Percentiles rank a stretch among this genome's conserved stretches.
Evolutionary conservation across 2,888 invertebrate species (phyloP).

Genomic region (Lepetodrilus schrolli): DNA sequence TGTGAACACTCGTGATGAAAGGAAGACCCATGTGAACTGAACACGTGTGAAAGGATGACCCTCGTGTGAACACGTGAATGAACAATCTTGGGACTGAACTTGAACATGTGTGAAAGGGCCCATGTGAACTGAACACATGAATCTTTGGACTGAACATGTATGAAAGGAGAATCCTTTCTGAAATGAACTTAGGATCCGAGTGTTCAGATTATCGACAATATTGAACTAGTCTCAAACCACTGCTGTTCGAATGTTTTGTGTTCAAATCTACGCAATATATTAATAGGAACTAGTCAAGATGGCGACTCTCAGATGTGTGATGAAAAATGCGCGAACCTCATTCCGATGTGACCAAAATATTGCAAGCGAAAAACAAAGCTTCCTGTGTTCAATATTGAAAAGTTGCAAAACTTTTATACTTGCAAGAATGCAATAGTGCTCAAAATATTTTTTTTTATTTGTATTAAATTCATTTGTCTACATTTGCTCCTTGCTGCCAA

Average conservation of each 20-base stretch:
- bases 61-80: too few species aligned
- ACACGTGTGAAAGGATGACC: background rate
- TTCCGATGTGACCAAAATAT: background rate
- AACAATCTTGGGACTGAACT: background rate
- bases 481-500: background rate
- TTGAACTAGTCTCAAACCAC: background rate
- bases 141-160: too few species aligned
- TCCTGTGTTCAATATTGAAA: background rate
- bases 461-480: background rate
- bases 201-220: too few species aligned
- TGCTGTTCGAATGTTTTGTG: background rate
- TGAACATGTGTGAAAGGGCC: background rate
- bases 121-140: background rate
- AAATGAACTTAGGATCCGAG: too few species aligned
- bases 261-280: conserved; percentile 1
- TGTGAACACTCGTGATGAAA: background rate
- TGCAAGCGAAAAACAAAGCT: background rate
- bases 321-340: too few species aligned
- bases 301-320: background rate
- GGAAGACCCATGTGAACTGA: background rate
- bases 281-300: background rate
- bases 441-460: conserved; percentile 1
- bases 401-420: background rate
- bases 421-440: conserved; percentile 25
- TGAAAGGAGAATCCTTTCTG: too few species aligned